Evolutionary conservation across 2,113 vertebrate species (phyloP).

Genomic region (Bos indicus): DNA sequence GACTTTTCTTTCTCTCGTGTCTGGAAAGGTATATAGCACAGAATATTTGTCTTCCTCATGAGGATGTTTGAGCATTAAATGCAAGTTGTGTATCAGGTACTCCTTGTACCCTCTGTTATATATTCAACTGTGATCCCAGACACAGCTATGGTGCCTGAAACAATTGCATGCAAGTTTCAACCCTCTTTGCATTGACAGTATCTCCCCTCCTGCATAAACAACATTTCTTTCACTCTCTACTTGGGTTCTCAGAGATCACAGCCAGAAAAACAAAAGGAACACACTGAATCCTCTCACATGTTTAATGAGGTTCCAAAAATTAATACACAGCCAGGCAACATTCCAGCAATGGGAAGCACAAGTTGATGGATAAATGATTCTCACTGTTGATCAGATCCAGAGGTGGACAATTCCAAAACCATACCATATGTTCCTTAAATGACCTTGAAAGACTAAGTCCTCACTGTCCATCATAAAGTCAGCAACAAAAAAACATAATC

Average conservation of each 20-base stretch:
- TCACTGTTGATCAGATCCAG: background rate
- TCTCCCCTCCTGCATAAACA: background rate
- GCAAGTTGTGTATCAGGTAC: background rate
- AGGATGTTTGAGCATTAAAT: background rate
- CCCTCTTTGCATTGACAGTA: background rate
- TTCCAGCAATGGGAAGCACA: background rate
- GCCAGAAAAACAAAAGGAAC: background rate
- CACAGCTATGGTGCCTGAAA: background rate
- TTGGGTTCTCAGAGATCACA: background rate
- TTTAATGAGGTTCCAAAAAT: background rate
- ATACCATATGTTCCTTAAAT: background rate
- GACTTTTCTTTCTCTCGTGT: background rate
- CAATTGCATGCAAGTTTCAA: background rate
- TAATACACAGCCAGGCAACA: background rate
- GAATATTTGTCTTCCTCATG: background rate
- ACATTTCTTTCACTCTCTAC: background rate
- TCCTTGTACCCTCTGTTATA: rapidly evolving
- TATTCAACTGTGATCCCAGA: rapidly evolving
- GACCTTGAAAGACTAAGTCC: rapidly evolving
- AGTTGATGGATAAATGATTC: background rate
- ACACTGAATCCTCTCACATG: background rate
- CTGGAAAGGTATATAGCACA: background rate
- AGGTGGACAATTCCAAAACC: background rate
- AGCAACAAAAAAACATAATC: background rate
- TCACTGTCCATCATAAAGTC: background rate